These are phyloP conservation scores for Acridotheres tristis DNA, from an alignment of 2,797 vertebrate genomes.

Conservation along the genomic window DNA sequence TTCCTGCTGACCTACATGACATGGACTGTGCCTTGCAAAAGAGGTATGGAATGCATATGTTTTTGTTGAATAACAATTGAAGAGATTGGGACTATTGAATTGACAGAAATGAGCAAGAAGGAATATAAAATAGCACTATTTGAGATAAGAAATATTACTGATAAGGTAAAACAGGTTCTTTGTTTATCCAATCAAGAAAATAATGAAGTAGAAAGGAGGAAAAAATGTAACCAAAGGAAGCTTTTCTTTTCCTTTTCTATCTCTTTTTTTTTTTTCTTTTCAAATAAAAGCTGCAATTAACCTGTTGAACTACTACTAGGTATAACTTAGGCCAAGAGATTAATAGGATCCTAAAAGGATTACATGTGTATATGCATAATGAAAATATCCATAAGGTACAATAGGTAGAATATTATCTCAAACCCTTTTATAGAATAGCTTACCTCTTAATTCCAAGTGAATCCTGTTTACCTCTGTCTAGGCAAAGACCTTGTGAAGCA, in stretches of 20 bases:
- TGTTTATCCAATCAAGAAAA: background rate
- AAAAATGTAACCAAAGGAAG: background rate
- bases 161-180: background rate
- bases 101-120: background rate
- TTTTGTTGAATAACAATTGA: background rate
- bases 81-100: background rate
- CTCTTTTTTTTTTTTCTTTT: background rate
- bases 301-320: background rate
- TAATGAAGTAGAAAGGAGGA: background rate
- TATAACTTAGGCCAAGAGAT: background rate
- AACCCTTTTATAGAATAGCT: background rate
- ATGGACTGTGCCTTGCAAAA: fast-evolving
- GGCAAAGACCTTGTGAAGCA: background rate
- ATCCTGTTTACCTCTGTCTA: background rate
- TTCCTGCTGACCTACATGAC: background rate
- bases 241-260: fast-evolving
- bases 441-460: background rate
- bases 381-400: background rate
- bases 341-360: background rate
- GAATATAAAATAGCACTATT: background rate
- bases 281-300: background rate
- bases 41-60: fast-evolving
- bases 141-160: background rate
- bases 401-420: background rate
- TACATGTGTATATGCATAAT: background rate